Evolutionary conservation across 2,888 invertebrate species (phyloP), one percentile per base, ranked within the genome.

Genomic region (Scaptomyza reducta): DNA sequence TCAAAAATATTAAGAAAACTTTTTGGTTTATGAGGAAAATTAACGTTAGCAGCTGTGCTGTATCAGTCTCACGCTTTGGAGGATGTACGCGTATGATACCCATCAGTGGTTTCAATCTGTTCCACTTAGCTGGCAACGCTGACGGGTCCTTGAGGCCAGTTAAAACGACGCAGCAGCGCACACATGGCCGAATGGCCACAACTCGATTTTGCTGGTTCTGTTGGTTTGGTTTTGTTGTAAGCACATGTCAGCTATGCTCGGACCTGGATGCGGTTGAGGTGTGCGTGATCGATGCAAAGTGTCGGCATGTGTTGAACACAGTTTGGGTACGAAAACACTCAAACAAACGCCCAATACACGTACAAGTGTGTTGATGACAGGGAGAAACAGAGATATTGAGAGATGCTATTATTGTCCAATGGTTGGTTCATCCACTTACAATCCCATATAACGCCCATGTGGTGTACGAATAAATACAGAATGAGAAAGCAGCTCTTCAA

Each of bases 221-320:
- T 22, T 40, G 2, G 14, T 47, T 47, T 16, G 5, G 11, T 13
- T 0, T 31, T 31, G 22, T 31, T 14, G 49, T 2, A 7, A 25
- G 41, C 35, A 18, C 40, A 29, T 45, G 33, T 29, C 38, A 27
- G 25, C n/a, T 22, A 11, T 22, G 9, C 22, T 25, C 38, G 9
- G 11, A 64, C 59, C 56, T 57, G 69, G 29, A 11, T 38, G 49
- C 50, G 61, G 58, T 56, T 47, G 25, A 73, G 64, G 57, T 64
- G 70, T 60, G 60, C 31, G 59, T 68, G 63, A 59, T 67, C 54
- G 25, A 38, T 46, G 50, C 46, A 70, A 57, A 72, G 71, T 61
- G 50, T 62, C 58, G 81, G 72, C 81, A 81, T 73, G 68, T 70
- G 82, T 64, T 65, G 59, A 73, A 47, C 78, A 49, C 49, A 49